phyloP scores from a whole-genome alignment of 2,888 invertebrate genomes.

The Oxycera nigricornis region DNA sequence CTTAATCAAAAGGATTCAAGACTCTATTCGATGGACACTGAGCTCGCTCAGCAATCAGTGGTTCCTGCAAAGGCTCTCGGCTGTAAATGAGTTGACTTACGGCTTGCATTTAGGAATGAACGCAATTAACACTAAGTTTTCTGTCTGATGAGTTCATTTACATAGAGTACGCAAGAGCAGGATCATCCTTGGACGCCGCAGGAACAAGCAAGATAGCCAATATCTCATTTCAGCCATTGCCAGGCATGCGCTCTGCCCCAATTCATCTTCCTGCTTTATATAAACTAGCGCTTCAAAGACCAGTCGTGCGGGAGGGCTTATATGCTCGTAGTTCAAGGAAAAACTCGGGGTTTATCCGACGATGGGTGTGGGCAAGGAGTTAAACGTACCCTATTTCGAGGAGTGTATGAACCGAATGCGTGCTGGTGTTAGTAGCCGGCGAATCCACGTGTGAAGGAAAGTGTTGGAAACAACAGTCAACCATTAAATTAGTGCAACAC shows the following conservation, averaged over 20 bases:
- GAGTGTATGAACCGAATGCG: no score
- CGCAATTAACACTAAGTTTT: constrained; percentile 47
- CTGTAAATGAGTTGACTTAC: constrained; percentile 46
- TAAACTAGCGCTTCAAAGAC: constrained; percentile 6
- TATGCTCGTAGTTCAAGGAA: background rate
- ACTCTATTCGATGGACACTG: background rate
- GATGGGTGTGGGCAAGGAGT: background rate
- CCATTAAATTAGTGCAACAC: no score
- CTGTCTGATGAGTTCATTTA: constrained; percentile 46
- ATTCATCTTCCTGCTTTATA: background rate
- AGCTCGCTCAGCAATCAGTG: background rate
- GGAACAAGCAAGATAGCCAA: background rate
- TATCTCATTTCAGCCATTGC: constrained; percentile 42
- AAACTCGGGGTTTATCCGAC: background rate
- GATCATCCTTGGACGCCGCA: background rate
- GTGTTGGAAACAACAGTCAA: no score
- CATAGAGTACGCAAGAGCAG: constrained; percentile 35
- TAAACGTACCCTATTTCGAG: background rate
- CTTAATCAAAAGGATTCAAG: background rate
- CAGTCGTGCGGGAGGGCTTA: constrained; percentile 12
- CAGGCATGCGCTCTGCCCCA: constrained; percentile 30
- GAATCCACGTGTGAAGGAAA: no score
- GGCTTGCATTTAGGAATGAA: constrained; percentile 45
- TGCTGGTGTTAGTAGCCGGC: no score
- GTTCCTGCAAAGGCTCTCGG: constrained; percentile 27